phyloP scores from a whole-genome alignment of 2,888 invertebrate species.

The Candidula unifasciata region DNA sequence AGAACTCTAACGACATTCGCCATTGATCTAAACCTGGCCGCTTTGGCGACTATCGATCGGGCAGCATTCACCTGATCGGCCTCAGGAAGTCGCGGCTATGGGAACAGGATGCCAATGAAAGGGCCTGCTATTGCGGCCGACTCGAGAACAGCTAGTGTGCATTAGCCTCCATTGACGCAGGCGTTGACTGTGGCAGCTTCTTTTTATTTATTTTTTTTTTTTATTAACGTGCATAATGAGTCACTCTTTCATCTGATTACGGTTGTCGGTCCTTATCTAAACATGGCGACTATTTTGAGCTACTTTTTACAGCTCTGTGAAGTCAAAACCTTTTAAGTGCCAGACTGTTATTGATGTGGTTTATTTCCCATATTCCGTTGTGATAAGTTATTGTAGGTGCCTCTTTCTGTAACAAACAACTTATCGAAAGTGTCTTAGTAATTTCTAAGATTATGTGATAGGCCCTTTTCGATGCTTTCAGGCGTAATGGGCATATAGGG shows the following conservation, averaged over 20 bases:
- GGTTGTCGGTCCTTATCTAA: neutral
- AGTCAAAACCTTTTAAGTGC: too few species aligned
- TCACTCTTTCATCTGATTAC: neutral
- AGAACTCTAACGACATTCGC: neutral
- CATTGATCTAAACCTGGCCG: neutral
- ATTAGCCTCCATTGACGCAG: constrained; percentile 20
- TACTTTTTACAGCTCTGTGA: too few species aligned
- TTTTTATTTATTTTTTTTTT: too few species aligned
- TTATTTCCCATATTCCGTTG: too few species aligned
- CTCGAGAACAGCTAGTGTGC: constrained; percentile 24
- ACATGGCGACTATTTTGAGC: neutral
- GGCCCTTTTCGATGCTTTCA: too few species aligned
- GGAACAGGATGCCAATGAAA: constrained; percentile 32
- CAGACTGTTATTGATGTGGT: too few species aligned
- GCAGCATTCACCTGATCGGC: neutral
- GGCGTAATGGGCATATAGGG: too few species aligned
- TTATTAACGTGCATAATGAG: neutral
- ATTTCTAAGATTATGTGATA: too few species aligned
- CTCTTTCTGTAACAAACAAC: too few species aligned
- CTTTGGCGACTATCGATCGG: constrained; percentile 12
- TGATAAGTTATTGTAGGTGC: too few species aligned
- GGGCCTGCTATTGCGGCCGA: constrained; percentile 23
- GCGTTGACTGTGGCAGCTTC: neutral
- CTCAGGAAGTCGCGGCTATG: constrained; percentile 24
- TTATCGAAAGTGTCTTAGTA: too few species aligned